Percentiles rank a stretch among this genome's conserved stretches.
Evolutionary conservation across 2,113 vertebrate species (phyloP).

Genomic region (Ceratotherium simum): DNA sequence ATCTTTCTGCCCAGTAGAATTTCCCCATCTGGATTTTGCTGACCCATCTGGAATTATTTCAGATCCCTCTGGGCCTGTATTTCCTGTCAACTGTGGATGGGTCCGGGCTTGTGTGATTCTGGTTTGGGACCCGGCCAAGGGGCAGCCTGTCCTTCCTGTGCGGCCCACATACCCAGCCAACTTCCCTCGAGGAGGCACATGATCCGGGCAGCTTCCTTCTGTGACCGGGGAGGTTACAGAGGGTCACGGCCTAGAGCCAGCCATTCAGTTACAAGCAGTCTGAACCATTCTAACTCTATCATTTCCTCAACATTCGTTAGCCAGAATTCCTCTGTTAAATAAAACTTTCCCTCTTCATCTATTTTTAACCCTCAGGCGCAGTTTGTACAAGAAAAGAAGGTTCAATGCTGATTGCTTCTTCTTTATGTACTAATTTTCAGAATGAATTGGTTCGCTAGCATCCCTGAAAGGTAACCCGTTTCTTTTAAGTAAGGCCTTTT

Average conservation of each 20-base stretch:
- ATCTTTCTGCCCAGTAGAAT: not conserved
- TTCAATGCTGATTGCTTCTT: fast-evolving
- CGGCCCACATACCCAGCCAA: too few relatives aligned
- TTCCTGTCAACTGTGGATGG: not conserved
- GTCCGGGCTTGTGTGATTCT: not conserved
- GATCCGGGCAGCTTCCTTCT: not conserved
- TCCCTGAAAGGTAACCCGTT: not conserved
- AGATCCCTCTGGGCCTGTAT: not conserved
- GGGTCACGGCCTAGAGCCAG: not conserved
- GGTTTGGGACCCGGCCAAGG: not conserved
- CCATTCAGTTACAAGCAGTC: fast-evolving
- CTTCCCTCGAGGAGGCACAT: not conserved
- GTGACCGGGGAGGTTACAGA: not conserved
- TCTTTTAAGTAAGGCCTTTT: not conserved
- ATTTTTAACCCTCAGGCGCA: not conserved
- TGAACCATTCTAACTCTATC: not conserved
- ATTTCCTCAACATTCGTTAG: not conserved
- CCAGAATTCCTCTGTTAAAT: not conserved
- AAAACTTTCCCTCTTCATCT: not conserved
- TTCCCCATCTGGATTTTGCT: not conserved
- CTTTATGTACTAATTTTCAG: not conserved
- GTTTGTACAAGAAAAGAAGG: fast-evolving
- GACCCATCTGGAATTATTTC: not conserved
- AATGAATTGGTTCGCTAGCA: not conserved
- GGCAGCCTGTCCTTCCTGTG: fast-evolving